Conservation (phyloP, 1,140 invertebrate species). For the Pogonognathellus flavescens region DNA sequence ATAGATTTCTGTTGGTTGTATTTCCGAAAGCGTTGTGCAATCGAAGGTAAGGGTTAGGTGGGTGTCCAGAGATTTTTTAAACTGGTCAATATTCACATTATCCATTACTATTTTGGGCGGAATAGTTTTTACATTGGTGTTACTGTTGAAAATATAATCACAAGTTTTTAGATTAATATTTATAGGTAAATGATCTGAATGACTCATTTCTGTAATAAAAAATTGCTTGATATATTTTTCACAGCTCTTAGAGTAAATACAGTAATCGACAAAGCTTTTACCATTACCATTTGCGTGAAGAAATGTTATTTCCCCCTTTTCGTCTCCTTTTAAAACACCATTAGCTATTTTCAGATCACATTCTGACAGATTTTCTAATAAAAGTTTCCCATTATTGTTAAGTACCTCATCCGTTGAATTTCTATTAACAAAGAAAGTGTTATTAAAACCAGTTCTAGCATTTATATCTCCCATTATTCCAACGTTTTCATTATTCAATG, state of each 20-base stretch:
- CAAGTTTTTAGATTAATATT: too few relatives aligned
- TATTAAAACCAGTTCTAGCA: not conserved
- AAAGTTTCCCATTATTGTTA: not conserved
- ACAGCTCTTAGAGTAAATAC: not conserved
- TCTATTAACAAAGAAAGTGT: not conserved
- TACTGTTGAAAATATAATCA: too few relatives aligned
- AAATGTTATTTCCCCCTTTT: not conserved
- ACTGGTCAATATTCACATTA: too few relatives aligned
- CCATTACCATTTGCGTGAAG: not conserved
- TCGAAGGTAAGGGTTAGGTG: too few relatives aligned
- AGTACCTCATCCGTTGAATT: not conserved
- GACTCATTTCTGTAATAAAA: too few relatives aligned
- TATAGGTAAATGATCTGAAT: too few relatives aligned
- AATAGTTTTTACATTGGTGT: too few relatives aligned
- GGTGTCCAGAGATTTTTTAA: too few relatives aligned
- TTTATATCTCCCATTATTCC: not conserved
- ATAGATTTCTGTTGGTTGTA: too few relatives aligned
- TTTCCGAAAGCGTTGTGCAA: too few relatives aligned
- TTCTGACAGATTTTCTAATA: not conserved
- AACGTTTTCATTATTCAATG: not conserved
- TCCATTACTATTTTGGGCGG: too few relatives aligned
- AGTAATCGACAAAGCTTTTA: conserved; percentile 12
- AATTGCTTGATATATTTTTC: too few relatives aligned
- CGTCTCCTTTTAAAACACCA: not conserved
- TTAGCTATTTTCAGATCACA: not conserved